phyloP scores from a whole-genome alignment of 2,797 vertebrate species.

The Chaenodraco wilsoni region DNA sequence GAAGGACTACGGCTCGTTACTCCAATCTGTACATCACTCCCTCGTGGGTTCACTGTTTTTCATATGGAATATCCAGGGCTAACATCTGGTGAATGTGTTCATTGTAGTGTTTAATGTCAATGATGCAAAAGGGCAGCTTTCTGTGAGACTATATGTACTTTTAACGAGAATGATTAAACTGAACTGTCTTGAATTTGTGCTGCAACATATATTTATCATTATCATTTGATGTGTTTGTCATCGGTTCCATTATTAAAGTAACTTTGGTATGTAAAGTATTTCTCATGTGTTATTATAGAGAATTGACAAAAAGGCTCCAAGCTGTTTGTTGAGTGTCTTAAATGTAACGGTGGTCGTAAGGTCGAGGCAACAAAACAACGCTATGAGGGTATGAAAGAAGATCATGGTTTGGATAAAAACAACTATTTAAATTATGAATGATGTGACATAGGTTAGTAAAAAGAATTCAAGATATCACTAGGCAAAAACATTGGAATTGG shows the following conservation, averaged over 20 bases:
- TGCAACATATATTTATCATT: not conserved
- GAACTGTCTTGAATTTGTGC: not conserved
- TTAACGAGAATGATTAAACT: not conserved
- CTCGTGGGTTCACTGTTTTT: conserved; percentile 5
- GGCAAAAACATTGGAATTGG: no score
- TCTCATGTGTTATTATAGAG: not conserved
- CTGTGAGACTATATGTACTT: not conserved
- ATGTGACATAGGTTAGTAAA: no score
- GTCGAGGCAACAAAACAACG: no score
- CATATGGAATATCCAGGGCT: conserved; percentile 18
- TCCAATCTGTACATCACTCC: not conserved
- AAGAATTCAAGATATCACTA: no score
- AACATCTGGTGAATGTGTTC: not conserved
- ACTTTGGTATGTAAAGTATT: not conserved
- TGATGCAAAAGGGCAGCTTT: conserved; percentile 46
- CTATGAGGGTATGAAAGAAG: no score
- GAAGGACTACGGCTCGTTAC: conserved; percentile 27
- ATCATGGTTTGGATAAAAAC: no score
- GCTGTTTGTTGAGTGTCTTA: no score
- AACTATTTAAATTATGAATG: no score
- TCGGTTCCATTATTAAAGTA: conserved; percentile 14
- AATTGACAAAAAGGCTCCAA: not conserved
- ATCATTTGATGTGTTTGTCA: not conserved
- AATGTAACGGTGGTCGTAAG: no score
- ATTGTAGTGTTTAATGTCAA: conserved; percentile 4